Evolutionary conservation across 1,140 invertebrate species (phyloP).

Genomic region (Diabrotica virgifera): DNA sequence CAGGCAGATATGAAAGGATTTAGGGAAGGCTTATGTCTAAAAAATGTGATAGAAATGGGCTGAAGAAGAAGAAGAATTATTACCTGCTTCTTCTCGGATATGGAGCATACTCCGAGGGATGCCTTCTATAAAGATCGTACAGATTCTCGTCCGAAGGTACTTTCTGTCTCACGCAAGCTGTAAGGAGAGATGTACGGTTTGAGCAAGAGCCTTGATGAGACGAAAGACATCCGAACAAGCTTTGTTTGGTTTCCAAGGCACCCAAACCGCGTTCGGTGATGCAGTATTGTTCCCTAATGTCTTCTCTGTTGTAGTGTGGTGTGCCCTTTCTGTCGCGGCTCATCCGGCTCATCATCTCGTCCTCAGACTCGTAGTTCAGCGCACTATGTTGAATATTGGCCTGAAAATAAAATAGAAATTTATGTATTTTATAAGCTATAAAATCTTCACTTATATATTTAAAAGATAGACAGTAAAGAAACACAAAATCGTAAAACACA

Average conservation of each 20-base stretch:
- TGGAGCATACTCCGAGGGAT: slow-evolving; percentile 64
- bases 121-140: slow-evolving; percentile 54
- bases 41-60: no score
- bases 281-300: slow-evolving; percentile 87
- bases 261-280: slow-evolving; percentile 86
- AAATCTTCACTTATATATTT: neutral
- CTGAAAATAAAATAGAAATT: slow-evolving; percentile 43
- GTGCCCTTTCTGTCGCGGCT: slow-evolving; percentile 44
- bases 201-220: slow-evolving; percentile 64
- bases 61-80: no score
- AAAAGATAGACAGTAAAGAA: no score
- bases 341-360: slow-evolving; percentile 61
- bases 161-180: slow-evolving; percentile 77
- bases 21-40: no score
- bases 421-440: neutral
- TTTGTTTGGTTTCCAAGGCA: slow-evolving; percentile 74
- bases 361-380: slow-evolving; percentile 65
- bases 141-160: slow-evolving; percentile 84
- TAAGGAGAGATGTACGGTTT: slow-evolving; percentile 66
- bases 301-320: slow-evolving; percentile 79
- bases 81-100: slow-evolving; percentile 51
- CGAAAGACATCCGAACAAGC: slow-evolving; percentile 71
- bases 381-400: slow-evolving; percentile 63
- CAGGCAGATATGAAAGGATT: no score
- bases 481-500: no score